Percentiles rank a stretch among this genome's conserved stretches.
Evolutionary conservation across 2,888 invertebrate species (phyloP).

Genomic region (Belgica antarctica): DNA sequence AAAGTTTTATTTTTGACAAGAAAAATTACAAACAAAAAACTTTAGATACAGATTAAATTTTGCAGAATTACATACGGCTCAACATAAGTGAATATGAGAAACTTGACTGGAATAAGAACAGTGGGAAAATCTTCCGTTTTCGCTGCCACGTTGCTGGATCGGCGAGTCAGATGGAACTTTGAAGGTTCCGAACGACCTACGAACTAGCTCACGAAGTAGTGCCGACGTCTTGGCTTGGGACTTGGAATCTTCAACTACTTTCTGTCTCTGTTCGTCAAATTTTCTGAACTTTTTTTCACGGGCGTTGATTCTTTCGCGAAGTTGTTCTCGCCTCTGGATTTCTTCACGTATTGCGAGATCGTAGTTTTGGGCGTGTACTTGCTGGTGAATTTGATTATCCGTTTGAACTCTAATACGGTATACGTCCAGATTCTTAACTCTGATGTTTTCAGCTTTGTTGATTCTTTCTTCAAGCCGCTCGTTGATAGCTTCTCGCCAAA

Average conservation of each 20-base stretch:
- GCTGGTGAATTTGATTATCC: conserved; percentile 52
- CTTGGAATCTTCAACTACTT: conserved; percentile 50
- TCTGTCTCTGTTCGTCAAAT: conserved; percentile 51
- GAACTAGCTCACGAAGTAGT: conserved; percentile 52
- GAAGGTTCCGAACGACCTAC: conserved; percentile 48
- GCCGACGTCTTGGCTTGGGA: conserved; percentile 53
- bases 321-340: conserved; percentile 49
- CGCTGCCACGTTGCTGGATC: not conserved
- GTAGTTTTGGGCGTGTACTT: conserved; percentile 53
- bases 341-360: conserved; percentile 51
- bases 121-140: conserved; percentile 39
- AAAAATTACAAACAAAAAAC: not conserved
- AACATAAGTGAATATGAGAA: conserved; percentile 38
- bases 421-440: conserved; percentile 50
- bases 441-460: conserved; percentile 51
- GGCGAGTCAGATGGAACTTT: conserved; percentile 29
- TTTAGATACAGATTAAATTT: not conserved
- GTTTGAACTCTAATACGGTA: conserved; percentile 52
- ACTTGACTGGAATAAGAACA: conserved; percentile 40
- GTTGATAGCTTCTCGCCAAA: conserved; percentile 52
- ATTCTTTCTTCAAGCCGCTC: conserved; percentile 51
- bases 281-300: conserved; percentile 51
- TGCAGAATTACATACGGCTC: not conserved
- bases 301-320: conserved; percentile 50
- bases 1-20: not conserved